Conservation (phyloP, 2,797 vertebrate genomes). For the Brachymystax lenok region DNA sequence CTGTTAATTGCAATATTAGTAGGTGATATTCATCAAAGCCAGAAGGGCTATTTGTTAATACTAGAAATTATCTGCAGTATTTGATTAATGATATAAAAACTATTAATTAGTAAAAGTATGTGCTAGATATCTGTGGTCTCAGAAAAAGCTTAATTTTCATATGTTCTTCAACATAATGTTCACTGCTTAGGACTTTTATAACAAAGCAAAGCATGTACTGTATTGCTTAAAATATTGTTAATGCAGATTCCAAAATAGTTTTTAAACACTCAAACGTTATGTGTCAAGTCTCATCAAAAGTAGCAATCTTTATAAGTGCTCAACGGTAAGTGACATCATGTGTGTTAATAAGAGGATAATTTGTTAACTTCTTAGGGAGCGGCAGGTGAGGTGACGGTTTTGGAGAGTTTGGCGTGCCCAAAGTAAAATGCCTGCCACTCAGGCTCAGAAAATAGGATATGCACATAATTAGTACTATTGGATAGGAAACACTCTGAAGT, state of each 20-base stretch:
- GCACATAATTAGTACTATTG: too few species aligned
- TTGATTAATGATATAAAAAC: conserved; percentile 9
- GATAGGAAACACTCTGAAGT: too few species aligned
- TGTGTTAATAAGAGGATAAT: conserved; percentile 3
- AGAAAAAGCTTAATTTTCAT: background rate
- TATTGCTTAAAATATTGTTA: too few species aligned
- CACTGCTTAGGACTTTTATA: too few species aligned
- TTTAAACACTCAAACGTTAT: background rate
- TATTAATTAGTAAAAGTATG: background rate
- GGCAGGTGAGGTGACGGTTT: too few species aligned
- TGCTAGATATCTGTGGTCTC: background rate
- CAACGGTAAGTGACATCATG: background rate
- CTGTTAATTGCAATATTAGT: conserved; percentile 6
- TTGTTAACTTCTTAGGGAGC: background rate
- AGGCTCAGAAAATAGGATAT: too few species aligned
- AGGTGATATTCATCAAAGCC: conserved; percentile 22
- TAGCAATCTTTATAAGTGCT: background rate
- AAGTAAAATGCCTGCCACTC: too few species aligned
- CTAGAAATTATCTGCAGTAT: conserved; percentile 10
- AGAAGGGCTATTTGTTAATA: conserved; percentile 11
- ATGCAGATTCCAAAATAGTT: too few species aligned
- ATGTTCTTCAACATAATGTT: background rate
- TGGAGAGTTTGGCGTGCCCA: too few species aligned
- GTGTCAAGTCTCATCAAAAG: background rate
- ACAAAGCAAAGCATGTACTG: too few species aligned